These are phyloP conservation scores for Pomatorhinus ruficollis DNA, from an alignment of 2,113 vertebrate species.

Conservation along the genomic window DNA sequence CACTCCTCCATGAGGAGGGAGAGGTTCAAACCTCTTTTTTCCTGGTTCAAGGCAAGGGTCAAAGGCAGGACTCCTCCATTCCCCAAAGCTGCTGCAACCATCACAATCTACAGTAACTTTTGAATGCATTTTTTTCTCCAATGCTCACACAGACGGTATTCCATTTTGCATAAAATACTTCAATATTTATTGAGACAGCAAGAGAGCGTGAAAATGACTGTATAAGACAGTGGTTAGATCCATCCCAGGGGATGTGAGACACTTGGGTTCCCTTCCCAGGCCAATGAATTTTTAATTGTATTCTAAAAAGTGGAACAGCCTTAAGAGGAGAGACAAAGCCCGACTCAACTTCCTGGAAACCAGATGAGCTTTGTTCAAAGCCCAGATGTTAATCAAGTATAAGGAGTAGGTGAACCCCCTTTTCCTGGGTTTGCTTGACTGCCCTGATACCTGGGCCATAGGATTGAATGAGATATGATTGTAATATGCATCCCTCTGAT, in stretches of 20 bases:
- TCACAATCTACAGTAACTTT: neutral
- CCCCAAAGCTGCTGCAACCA: neutral
- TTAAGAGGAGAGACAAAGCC: conserved; percentile 27
- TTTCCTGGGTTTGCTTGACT: neutral
- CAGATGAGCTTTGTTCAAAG: neutral
- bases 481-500: neutral
- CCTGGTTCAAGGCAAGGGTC: neutral
- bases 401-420: neutral
- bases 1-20: neutral
- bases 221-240: neutral
- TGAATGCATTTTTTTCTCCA: neutral
- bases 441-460: neutral
- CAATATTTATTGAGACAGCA: conserved; percentile 27
- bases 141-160: neutral
- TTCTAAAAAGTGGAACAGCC: conserved; percentile 35
- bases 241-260: conserved; percentile 3
- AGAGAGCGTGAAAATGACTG: neutral
- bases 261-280: conserved; percentile 15
- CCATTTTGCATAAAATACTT: conserved; percentile 9
- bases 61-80: neutral
- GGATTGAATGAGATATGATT: neutral
- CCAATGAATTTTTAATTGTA: conserved; percentile 58
- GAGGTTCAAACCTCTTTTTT: neutral
- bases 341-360: neutral
- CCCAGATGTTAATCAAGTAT: neutral